These are phyloP conservation scores for Drosophila leonis DNA, from an alignment of 2,888 invertebrate species.

Conservation along the genomic window DNA sequence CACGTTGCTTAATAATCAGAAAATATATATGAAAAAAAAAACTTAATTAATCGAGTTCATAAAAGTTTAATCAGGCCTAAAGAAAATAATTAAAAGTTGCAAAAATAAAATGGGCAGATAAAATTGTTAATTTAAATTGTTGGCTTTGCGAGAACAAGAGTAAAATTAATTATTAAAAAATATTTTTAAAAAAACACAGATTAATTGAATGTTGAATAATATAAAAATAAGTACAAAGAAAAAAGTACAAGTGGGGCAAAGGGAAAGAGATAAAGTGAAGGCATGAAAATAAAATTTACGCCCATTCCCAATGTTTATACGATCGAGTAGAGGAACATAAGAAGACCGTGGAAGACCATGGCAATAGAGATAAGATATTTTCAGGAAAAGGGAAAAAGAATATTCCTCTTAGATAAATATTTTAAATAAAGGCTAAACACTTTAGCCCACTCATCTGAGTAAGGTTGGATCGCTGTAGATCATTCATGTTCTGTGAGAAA, in stretches of 20 bases:
- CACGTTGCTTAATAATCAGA: neutral
- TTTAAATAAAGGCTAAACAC: too few species aligned
- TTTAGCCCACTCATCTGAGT: too few species aligned
- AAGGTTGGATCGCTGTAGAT: too few species aligned
- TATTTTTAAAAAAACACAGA: neutral
- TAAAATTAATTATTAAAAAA: neutral
- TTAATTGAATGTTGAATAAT: conserved; percentile 4
- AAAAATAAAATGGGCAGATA: conserved; percentile 8
- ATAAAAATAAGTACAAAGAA: neutral
- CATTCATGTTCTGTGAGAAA: too few species aligned
- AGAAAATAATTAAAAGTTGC: conserved; percentile 21
- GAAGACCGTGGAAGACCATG: too few species aligned
- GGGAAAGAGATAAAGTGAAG: too few species aligned
- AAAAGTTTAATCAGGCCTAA: conserved; percentile 52
- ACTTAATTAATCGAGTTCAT: conserved; percentile 53
- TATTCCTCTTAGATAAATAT: too few species aligned
- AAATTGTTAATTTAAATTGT: conserved; percentile 34
- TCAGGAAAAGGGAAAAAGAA: too few species aligned
- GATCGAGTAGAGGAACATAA: too few species aligned
- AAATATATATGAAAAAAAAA: neutral
- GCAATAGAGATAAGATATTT: too few species aligned
- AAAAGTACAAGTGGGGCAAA: neutral
- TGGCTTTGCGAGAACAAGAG: neutral
- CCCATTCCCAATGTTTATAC: too few species aligned
- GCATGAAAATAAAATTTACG: too few species aligned